These are phyloP conservation scores for Leptocoma aspasia DNA, from an alignment of 2,113 vertebrate species.

Conservation along the genomic window DNA sequence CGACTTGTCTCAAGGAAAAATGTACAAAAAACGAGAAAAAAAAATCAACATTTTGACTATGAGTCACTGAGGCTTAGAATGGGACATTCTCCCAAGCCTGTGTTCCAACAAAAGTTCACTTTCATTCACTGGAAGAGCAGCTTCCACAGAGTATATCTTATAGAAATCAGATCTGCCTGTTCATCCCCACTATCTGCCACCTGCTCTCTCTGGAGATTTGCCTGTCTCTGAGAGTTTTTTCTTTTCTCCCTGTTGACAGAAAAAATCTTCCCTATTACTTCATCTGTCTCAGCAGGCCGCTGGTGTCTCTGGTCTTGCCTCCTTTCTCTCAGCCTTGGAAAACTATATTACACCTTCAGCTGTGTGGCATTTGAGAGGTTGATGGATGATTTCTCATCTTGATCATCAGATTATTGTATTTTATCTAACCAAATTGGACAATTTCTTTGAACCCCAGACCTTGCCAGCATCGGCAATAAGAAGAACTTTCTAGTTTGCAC, in stretches of 20 bases:
- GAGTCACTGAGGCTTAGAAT: background rate
- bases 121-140: background rate
- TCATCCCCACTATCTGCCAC: background rate
- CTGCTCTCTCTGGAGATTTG: background rate
- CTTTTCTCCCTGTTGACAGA: background rate
- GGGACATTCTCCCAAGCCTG: accelerated
- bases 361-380: background rate
- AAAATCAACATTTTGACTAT: background rate
- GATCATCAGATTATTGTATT: background rate
- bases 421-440: background rate
- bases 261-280: background rate
- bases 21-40: background rate
- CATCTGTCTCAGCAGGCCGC: background rate
- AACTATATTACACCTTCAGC: background rate
- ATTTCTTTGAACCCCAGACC: background rate
- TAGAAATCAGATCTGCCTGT: background rate
- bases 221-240: background rate
- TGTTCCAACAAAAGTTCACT: background rate
- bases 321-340: background rate
- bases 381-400: background rate
- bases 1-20: background rate
- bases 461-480: background rate
- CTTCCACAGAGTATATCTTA: background rate
- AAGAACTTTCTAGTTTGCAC: background rate
- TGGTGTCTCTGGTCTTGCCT: background rate